Conservation (phyloP, 35 echinoderm and acorn worm genomes). For the Patiria miniata region DNA sequence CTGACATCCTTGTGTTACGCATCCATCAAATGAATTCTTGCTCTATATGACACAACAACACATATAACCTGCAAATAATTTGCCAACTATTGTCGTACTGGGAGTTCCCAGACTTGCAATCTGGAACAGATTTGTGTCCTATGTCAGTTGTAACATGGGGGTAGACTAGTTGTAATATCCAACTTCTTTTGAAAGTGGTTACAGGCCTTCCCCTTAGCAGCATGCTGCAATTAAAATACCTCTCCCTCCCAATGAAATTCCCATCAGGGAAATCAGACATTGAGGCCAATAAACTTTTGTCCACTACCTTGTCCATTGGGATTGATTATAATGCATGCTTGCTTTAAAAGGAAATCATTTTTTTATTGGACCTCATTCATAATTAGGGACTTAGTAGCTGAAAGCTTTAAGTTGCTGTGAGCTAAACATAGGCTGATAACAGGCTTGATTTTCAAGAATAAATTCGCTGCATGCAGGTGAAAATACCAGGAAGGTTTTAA, state of each 20-base stretch:
- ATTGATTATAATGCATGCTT: not conserved
- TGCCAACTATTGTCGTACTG: too few relatives aligned
- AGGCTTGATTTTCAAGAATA: too few relatives aligned
- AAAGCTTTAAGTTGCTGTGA: not conserved
- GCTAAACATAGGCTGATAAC: not conserved
- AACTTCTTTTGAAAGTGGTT: too few relatives aligned
- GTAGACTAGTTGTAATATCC: too few relatives aligned
- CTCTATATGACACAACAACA: too few relatives aligned
- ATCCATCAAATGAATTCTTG: too few relatives aligned
- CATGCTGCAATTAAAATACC: slow-evolving; percentile 16
- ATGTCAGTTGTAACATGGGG: too few relatives aligned
- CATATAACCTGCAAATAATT: too few relatives aligned
- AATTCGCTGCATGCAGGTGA: not conserved
- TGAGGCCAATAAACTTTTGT: not conserved
- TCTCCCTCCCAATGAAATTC: not conserved
- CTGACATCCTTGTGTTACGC: too few relatives aligned
- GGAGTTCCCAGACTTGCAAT: too few relatives aligned
- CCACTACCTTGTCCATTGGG: not conserved
- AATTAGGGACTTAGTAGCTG: not conserved
- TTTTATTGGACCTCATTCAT: not conserved
- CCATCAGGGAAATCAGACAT: not conserved
- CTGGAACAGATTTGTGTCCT: too few relatives aligned
- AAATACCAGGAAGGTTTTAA: not conserved
- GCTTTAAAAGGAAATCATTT: not conserved
- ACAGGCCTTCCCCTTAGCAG: not conserved